Conservation (phyloP, 2,888 invertebrate species). For the Eristalis tenax region DNA sequence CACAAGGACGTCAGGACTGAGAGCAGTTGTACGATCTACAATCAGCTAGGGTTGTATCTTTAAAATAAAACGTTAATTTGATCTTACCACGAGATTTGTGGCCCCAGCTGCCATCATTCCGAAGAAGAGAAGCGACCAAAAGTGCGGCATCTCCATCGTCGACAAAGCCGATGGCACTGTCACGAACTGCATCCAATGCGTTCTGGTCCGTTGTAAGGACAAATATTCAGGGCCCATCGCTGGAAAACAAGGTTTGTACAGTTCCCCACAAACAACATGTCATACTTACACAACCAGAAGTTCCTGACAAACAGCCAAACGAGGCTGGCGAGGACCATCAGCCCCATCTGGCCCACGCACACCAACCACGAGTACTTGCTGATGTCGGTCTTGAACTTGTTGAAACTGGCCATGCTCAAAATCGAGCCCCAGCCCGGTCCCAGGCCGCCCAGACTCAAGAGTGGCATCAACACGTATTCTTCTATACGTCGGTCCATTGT, state of each 20-base stretch:
- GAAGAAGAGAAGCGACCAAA: slow-evolving; percentile 32
- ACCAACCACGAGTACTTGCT: slow-evolving; percentile 80
- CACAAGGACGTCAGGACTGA: slow-evolving; percentile 77
- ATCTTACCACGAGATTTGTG: slow-evolving; percentile 23
- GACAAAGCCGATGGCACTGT: background rate
- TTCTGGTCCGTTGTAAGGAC: background rate
- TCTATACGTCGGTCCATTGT: slow-evolving; percentile 33
- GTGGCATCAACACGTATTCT: slow-evolving; percentile 28
- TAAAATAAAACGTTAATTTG: background rate
- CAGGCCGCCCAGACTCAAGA: slow-evolving; percentile 25
- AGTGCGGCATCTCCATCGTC: slow-evolving; percentile 10
- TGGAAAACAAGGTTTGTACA: background rate
- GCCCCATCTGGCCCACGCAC: slow-evolving; percentile 74
- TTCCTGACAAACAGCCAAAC: slow-evolving; percentile 75
- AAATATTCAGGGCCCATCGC: background rate
- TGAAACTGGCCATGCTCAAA: slow-evolving; percentile 65
- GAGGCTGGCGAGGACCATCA: slow-evolving; percentile 82
- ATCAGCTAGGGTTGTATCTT: background rate
- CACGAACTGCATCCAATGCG: slow-evolving; percentile 27
- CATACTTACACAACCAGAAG: slow-evolving; percentile 72
- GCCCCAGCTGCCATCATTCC: slow-evolving; percentile 21
- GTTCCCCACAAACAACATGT: background rate
- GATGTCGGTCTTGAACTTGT: slow-evolving; percentile 86
- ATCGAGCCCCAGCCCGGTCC: slow-evolving; percentile 65
- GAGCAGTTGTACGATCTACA: slow-evolving; percentile 35